Evolutionary conservation across 2,888 invertebrate species (phyloP).

Genomic region (Dolomedes plantarius): DNA sequence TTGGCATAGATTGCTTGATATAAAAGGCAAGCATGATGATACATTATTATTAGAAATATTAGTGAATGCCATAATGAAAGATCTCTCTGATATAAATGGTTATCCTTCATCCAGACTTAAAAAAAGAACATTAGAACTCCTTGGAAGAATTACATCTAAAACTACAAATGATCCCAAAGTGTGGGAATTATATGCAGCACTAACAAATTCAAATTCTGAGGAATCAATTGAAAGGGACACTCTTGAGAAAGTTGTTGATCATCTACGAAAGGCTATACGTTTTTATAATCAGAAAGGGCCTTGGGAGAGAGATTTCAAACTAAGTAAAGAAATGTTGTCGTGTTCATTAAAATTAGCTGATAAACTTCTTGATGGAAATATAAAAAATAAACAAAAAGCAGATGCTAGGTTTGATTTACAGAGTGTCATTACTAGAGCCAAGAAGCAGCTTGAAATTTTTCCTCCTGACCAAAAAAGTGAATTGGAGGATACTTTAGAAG

Average conservation of each 20-base stretch:
- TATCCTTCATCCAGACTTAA: constrained; percentile 77
- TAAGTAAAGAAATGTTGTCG: constrained; percentile 82
- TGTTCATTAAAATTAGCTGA: constrained; percentile 81
- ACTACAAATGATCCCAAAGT: constrained; percentile 82
- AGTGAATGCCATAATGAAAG: constrained; percentile 83
- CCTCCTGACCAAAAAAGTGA: background rate
- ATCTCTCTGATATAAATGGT: constrained; percentile 81
- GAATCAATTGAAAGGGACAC: constrained; percentile 76
- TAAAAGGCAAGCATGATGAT: constrained; percentile 88
- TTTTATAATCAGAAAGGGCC: constrained; percentile 83
- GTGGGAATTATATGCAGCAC: constrained; percentile 88
- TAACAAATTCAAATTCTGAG: constrained; percentile 78
- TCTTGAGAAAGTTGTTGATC: constrained; percentile 81
- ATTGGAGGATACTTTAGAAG: background rate
- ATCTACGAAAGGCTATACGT: constrained; percentile 86
- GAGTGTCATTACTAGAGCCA: background rate
- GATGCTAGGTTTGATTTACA: constrained; percentile 4
- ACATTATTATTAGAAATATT: constrained; percentile 85
- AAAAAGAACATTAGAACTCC: constrained; percentile 82
- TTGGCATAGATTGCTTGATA: constrained; percentile 89
- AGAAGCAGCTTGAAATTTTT: background rate
- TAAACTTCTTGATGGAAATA: background rate
- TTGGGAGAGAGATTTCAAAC: constrained; percentile 78
- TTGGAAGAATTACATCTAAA: constrained; percentile 84
- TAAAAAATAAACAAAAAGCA: constrained; percentile 8